phyloP scores from a whole-genome alignment of 2,888 invertebrate genomes.

The Steinernema scapterisci region DNA sequence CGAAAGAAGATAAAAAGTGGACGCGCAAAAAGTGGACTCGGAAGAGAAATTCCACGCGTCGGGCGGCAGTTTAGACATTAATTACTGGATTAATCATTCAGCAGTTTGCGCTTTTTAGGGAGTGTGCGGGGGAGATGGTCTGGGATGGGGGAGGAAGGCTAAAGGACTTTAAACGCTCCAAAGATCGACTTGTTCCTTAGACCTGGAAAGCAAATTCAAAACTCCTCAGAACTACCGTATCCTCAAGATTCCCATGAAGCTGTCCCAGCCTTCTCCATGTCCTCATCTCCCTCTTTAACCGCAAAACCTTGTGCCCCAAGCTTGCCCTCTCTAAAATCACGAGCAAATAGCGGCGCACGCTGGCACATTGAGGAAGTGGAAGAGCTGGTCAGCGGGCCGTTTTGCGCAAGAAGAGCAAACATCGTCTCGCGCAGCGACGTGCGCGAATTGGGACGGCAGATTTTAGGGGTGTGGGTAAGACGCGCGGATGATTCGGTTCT shows the following conservation, averaged over 20 bases:
- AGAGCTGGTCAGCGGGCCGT: neutral
- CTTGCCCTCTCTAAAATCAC: constrained; percentile 9
- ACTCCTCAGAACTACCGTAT: too few relatives aligned
- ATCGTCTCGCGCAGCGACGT: neutral
- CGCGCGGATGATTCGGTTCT: neutral
- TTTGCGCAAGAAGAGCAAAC: constrained; percentile 9
- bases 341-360: constrained; percentile 14
- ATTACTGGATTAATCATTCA: constrained; percentile 6
- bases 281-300: neutral
- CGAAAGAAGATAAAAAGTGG: neutral
- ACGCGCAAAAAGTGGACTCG: constrained; percentile 16
- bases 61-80: constrained; percentile 16
- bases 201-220: too few relatives aligned
- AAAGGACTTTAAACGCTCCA: too few relatives aligned
- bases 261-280: too few relatives aligned
- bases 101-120: neutral
- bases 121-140: neutral
- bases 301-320: neutral
- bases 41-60: neutral
- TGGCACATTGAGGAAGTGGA: constrained; percentile 30
- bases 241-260: too few relatives aligned
- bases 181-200: too few relatives aligned
- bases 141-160: neutral
- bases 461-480: neutral
- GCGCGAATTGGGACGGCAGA: constrained; percentile 27